Evolutionary conservation across 2,113 vertebrate species (phyloP).

Genomic region (Riparia riparia): DNA sequence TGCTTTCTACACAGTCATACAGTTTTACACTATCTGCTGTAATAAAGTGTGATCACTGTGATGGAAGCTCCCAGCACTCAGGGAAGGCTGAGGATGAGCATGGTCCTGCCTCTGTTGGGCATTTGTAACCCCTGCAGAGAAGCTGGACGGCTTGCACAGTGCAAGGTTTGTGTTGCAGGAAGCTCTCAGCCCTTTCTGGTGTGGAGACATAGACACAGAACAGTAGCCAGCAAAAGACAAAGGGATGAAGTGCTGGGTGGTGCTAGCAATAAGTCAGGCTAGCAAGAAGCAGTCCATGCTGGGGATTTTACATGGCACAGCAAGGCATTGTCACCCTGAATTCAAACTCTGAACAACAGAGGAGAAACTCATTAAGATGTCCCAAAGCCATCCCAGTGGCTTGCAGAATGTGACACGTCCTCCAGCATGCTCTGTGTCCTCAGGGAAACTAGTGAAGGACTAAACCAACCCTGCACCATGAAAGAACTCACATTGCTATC

Average conservation of each 20-base stretch:
- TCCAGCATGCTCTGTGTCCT: not conserved
- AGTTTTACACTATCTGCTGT: not conserved
- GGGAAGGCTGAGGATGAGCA: not conserved
- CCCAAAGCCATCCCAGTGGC: not conserved
- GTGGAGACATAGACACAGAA: not conserved
- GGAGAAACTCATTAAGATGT: not conserved
- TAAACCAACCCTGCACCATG: not conserved
- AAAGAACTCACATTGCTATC: not conserved
- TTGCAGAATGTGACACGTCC: rapidly evolving
- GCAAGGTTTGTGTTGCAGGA: not conserved
- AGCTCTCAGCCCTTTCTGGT: not conserved
- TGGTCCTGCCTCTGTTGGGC: not conserved
- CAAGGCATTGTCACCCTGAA: not conserved
- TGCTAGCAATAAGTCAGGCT: not conserved
- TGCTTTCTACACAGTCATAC: not conserved
- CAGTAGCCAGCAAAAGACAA: not conserved
- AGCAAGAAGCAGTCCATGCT: not conserved
- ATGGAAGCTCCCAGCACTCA: not conserved
- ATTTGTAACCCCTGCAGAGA: not conserved
- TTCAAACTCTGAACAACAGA: not conserved
- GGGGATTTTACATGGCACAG: not conserved
- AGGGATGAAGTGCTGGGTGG: not conserved
- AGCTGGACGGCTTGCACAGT: not conserved
- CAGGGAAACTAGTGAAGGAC: not conserved
- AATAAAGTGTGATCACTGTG: not conserved